Evolutionary conservation across 2,888 invertebrate species (phyloP).

Genomic region (Diplazon laetatorius): DNA sequence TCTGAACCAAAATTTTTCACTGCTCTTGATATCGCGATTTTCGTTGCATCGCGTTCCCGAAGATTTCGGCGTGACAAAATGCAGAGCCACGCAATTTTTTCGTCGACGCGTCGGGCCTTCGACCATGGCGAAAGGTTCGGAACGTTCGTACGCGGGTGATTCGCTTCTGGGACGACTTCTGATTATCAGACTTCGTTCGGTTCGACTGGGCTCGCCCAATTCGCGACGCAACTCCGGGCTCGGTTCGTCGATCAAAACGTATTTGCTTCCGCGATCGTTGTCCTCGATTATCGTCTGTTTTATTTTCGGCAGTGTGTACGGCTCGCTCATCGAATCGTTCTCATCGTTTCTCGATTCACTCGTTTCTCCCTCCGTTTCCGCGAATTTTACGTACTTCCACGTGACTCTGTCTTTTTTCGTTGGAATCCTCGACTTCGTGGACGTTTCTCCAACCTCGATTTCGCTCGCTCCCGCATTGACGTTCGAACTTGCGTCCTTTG

Average conservation of each 20-base stretch:
- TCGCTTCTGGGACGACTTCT: conserved; percentile 68
- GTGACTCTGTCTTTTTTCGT: conserved; percentile 37
- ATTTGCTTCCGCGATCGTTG: conserved; percentile 52
- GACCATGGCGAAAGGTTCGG: conserved; percentile 51
- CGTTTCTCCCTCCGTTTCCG: conserved; percentile 34
- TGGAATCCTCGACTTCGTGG: not conserved
- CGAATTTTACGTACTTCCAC: conserved; percentile 58
- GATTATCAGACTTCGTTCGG: conserved; percentile 68
- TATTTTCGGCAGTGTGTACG: conserved; percentile 44
- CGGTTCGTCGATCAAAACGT: conserved; percentile 49
- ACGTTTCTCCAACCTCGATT: not conserved
- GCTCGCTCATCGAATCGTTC: not conserved
- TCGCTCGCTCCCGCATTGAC: not conserved
- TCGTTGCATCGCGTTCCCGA: conserved; percentile 55
- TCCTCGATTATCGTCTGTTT: conserved; percentile 62
- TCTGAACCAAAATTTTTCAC: conserved; percentile 61
- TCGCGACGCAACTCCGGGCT: conserved; percentile 27
- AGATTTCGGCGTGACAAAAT: conserved; percentile 59
- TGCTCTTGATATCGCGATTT: conserved; percentile 48
- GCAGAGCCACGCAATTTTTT: conserved; percentile 63
- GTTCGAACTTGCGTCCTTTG: not conserved
- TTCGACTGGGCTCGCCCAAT: conserved; percentile 58
- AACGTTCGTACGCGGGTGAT: conserved; percentile 43
- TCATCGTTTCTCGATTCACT: conserved; percentile 5
- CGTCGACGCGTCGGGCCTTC: conserved; percentile 49